Conservation (phyloP, 2,888 invertebrate genomes). For the Liopterus haemorrhoidalis region DNA sequence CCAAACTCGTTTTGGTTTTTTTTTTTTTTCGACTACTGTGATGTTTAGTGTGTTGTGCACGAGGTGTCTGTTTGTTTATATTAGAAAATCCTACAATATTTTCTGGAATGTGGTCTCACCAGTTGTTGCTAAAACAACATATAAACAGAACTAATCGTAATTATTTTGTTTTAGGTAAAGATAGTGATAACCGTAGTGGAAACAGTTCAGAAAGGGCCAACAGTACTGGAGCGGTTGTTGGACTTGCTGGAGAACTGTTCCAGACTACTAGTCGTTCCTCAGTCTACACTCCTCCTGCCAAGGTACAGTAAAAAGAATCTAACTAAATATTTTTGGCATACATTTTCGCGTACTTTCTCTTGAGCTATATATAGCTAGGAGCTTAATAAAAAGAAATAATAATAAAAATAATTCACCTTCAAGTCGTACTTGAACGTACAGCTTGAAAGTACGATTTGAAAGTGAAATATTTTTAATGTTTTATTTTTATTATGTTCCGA, state of each 20-base stretch:
- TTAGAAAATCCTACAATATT: no score
- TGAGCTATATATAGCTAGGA: no score
- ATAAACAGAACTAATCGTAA: constrained; percentile 1
- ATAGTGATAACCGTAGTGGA: constrained; percentile 42
- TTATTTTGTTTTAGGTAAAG: constrained; percentile 43
- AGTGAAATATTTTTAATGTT: constrained; percentile 16
- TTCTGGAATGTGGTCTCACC: no score
- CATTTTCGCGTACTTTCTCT: neutral
- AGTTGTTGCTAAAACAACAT: neutral
- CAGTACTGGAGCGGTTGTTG: constrained; percentile 43
- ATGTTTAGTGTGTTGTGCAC: neutral
- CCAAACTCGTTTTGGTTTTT: neutral
- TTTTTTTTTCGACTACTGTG: neutral
- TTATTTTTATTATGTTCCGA: no score
- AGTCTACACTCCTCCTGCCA: constrained; percentile 49
- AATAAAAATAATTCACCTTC: no score
- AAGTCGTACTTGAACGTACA: no score
- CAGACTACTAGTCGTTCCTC: constrained; percentile 51
- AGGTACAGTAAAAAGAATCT: constrained; percentile 38
- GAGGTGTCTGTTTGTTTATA: no score
- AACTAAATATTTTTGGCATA: constrained; percentile 9
- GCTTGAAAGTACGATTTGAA: constrained; percentile 6
- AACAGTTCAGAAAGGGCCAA: constrained; percentile 46
- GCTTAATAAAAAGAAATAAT: neutral
- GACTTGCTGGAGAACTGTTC: constrained; percentile 46